A percentile compares a stretch with the other conserved stretches of the same genome.
Conservation (phyloP, 2,797 vertebrate species). For the Chelmon rostratus region DNA sequence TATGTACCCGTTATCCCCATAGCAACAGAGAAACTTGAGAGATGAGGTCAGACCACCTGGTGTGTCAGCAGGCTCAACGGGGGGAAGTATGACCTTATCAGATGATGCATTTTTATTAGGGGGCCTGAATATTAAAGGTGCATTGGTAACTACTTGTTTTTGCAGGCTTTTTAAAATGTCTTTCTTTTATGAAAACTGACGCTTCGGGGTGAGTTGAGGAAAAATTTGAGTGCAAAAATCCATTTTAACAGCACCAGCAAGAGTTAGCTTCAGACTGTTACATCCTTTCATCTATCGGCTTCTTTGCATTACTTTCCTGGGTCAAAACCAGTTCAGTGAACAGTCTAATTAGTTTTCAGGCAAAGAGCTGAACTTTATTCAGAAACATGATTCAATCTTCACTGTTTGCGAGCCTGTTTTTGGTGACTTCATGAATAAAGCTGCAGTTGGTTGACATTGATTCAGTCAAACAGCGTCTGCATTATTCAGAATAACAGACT, state of each 20-base stretch:
- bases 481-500: not conserved
- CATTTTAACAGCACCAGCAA: no score
- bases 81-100: conserved; percentile 40
- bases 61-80: conserved; percentile 24
- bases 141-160: not conserved
- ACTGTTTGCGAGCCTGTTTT: not conserved
- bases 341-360: not conserved
- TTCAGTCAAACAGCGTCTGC: not conserved
- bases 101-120: conserved; percentile 10
- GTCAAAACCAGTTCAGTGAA: conserved; percentile 6
- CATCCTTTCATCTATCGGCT: not conserved
- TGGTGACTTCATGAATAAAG: not conserved
- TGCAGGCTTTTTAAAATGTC: not conserved
- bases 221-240: not conserved
- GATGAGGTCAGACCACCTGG: conserved; percentile 45
- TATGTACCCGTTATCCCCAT: conserved; percentile 47
- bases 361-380: not conserved
- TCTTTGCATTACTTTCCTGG: not conserved
- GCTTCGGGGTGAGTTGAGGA: not conserved
- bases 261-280: not conserved
- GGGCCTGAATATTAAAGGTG: not conserved
- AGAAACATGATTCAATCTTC: not conserved
- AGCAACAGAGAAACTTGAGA: conserved; percentile 58
- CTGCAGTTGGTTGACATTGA: not conserved
- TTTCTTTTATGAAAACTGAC: not conserved